A percentile compares a stretch with the other conserved stretches of the same genome.
These are phyloP conservation scores for Nannoperca australis DNA, from an alignment of 2,797 vertebrate species.

Conservation along the genomic window DNA sequence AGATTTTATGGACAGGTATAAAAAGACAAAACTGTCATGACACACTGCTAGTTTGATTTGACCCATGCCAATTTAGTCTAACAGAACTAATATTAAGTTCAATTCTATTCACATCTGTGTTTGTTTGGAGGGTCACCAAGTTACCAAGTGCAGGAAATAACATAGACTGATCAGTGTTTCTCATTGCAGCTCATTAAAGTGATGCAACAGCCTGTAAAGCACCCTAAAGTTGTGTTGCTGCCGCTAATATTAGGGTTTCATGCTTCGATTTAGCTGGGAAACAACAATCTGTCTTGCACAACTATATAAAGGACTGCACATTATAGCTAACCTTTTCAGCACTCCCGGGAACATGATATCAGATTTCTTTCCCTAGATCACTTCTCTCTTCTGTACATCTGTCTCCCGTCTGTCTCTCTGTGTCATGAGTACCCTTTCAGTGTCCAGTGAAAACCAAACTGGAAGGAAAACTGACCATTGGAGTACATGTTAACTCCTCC, in stretches of 20 bases:
- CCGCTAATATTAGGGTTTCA: conserved; percentile 55
- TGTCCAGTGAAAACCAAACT: conserved; percentile 27
- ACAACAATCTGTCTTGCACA: conserved; percentile 63
- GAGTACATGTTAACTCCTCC: conserved; percentile 24
- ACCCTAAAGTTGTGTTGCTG: conserved; percentile 49
- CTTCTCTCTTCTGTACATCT: conserved; percentile 81
- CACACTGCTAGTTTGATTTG: background rate
- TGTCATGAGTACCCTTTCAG: conserved; percentile 63
- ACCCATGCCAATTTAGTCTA: background rate
- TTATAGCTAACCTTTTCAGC: conserved; percentile 83
- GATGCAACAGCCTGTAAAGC: conserved; percentile 84
- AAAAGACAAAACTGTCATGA: conserved; percentile 10
- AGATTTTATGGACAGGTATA: background rate
- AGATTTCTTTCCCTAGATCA: conserved; percentile 79
- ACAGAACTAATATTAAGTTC: conserved; percentile 11
- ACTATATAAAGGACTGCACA: conserved; percentile 86
- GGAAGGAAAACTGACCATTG: conserved; percentile 31
- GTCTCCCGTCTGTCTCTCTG: conserved; percentile 78
- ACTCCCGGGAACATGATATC: conserved; percentile 79
- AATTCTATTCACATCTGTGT: conserved; percentile 54
- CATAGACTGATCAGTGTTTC: conserved; percentile 43
- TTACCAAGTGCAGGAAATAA: conserved; percentile 37
- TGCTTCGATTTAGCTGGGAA: conserved; percentile 75
- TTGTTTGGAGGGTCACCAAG: conserved; percentile 58
- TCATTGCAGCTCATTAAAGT: conserved; percentile 66